A percentile compares a stretch with the other conserved stretches of the same genome.
These are phyloP conservation scores for Brachionichthys hirsutus DNA, from an alignment of 2,113 vertebrate genomes.

Conservation along the genomic window DNA sequence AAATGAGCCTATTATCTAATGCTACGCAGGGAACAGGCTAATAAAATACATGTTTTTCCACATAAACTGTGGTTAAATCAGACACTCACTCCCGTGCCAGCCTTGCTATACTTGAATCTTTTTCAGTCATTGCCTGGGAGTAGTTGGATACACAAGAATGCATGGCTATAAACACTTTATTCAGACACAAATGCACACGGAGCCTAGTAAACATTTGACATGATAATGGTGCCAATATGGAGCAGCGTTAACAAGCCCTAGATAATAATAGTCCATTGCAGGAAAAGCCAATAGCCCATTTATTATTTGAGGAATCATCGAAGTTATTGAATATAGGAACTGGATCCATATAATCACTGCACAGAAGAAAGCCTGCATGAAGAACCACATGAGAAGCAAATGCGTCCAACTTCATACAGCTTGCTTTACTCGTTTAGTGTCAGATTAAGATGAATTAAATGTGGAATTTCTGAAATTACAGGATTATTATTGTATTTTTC, in stretches of 20 bases:
- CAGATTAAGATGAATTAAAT: neutral
- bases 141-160: constrained; percentile 28
- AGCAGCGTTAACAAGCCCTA: neutral
- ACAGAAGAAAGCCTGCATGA: constrained; percentile 16
- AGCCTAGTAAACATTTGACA: constrained; percentile 52
- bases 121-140: constrained; percentile 38
- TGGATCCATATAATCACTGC: constrained; percentile 6
- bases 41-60: constrained; percentile 69
- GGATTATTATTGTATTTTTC: too few relatives aligned
- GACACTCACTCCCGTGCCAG: constrained; percentile 35
- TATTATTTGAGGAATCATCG: constrained; percentile 1
- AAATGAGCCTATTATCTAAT: constrained; percentile 69
- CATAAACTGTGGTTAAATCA: constrained; percentile 60
- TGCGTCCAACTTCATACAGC: too few relatives aligned
- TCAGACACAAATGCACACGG: constrained; percentile 48
- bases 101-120: constrained; percentile 27
- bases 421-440: too few relatives aligned
- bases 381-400: constrained; percentile 7
- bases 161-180: constrained; percentile 46
- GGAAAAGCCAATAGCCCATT: too few relatives aligned
- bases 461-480: too few relatives aligned
- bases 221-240: constrained; percentile 22
- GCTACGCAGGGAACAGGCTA: constrained; percentile 48
- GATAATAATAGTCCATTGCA: too few relatives aligned
- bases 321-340: constrained; percentile 20